A percentile compares a stretch with the other conserved stretches of the same genome.
Evolutionary conservation across 2,888 invertebrate genomes (phyloP).

Genomic region (Yponomeuta cagnagella): DNA sequence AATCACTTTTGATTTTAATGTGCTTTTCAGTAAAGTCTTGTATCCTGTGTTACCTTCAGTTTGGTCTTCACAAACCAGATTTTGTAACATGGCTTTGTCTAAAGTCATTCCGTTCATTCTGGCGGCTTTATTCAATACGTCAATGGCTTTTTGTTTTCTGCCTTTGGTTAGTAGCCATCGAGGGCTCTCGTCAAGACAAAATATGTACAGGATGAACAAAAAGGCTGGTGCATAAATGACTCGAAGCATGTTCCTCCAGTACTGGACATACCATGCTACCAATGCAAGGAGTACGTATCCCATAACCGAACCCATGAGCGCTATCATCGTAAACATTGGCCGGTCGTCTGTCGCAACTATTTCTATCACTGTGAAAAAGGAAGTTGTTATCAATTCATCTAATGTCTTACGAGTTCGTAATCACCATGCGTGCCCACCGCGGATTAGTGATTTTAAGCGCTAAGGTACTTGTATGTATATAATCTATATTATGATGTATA

Average conservation of each 20-base stretch:
- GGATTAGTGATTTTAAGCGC: too few relatives aligned
- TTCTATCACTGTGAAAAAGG: conserved; percentile 69
- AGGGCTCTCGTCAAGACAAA: conserved; percentile 78
- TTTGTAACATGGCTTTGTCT: conserved; percentile 15
- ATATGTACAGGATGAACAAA: conserved; percentile 75
- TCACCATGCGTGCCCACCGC: too few relatives aligned
- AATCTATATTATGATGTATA: too few relatives aligned
- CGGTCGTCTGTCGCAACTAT: conserved; percentile 74
- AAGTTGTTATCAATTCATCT: too few relatives aligned
- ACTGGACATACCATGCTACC: conserved; percentile 74
- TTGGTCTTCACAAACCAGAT: conserved; percentile 12
- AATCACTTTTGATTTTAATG: conserved; percentile 45
- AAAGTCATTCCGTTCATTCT: conserved; percentile 27
- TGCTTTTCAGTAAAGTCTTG: conserved; percentile 29
- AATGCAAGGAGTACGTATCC: conserved; percentile 77
- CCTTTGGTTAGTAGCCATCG: conserved; percentile 80
- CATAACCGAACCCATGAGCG: conserved; percentile 68
- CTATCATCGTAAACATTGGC: conserved; percentile 71
- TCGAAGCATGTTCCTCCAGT: conserved; percentile 77
- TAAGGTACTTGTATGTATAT: neutral
- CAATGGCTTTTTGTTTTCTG: conserved; percentile 71
- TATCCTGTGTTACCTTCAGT: conserved; percentile 7
- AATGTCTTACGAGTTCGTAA: too few relatives aligned
- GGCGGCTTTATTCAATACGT: conserved; percentile 72
- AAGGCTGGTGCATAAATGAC: conserved; percentile 78